Base-by-base conservation (phyloP, 2,113 vertebrate genomes). In the Sinocyclocheilus rhinocerous region DNA sequence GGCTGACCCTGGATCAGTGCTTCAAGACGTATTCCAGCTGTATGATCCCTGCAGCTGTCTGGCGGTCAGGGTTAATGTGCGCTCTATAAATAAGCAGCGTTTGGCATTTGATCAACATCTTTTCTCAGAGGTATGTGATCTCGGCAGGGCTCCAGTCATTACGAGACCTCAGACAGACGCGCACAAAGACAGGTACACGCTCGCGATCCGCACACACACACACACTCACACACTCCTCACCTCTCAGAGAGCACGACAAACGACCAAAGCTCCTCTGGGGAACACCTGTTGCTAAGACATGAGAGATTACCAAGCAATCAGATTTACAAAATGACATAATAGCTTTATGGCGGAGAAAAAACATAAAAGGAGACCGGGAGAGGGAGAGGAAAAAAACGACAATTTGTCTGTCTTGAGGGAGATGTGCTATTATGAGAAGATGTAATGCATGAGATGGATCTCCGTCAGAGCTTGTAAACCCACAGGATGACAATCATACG, bases 11-110 rank as follows among this genome's bases (percentile, higher is more conserved):
- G 20, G 24, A 55, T 72, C 48, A 50, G 26, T 33, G 22, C 79
- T 42, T 39, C 0, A 65, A 45, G 78, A n/a, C 10, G 4, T 45
- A 22, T 52, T 57, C 48, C 81, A 83, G 67, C 65, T 83, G 67
- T n/a, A 55, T 42, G 20, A 83, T 72, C 69, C 33, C 26, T 15
- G 26, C 81, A 83, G 67, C 67, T 73, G 81, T 85, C 90, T 90
- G 50, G 67, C 79, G 85, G 91, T 84, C 77, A 90, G 87, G 89
- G 89, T 93, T 94, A 94, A 94, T 94, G 93, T 90, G 91, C 24
- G 45, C 84, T 86, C 93, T 94, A 94, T 93, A 93, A 94, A 95
- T 94, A 94, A 92, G 91, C 89, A 57, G 83, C 88, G 87, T 87
- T 85, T 94, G 93, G 93, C 93, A 94, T 95, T 93, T 95, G 90